These are phyloP conservation scores for Rallus crepitans DNA, from an alignment of 2,797 vertebrate species.

Conservation along the genomic window DNA sequence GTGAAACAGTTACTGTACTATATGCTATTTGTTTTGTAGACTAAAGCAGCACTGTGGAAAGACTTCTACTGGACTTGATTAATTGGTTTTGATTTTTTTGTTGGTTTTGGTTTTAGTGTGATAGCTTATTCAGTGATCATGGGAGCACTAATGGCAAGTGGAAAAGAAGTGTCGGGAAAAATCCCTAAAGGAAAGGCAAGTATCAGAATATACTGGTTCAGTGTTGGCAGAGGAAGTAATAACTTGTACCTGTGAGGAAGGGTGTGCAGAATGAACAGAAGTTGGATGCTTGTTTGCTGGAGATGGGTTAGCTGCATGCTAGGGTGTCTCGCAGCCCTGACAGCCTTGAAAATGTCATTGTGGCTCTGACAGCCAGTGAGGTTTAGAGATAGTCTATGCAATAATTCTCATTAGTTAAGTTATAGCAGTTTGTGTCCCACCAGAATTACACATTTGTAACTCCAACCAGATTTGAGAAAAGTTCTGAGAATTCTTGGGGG, in stretches of 20 bases:
- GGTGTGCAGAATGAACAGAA: neutral
- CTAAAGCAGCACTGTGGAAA: neutral
- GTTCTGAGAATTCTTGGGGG: neutral
- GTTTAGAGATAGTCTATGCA: neutral
- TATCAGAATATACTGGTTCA: neutral
- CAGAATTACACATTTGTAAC: neutral
- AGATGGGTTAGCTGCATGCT: neutral
- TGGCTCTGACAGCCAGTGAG: neutral
- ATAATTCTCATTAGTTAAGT: neutral
- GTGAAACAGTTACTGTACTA: neutral
- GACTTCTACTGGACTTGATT: neutral
- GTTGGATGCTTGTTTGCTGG: neutral
- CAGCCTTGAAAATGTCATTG: neutral
- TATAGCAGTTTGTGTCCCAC: neutral
- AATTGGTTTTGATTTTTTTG: neutral
- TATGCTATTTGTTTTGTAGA: neutral
- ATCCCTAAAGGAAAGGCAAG: conserved; percentile 96
- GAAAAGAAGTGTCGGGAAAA: conserved; percentile 93
- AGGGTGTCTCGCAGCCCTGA: neutral
- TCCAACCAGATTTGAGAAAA: neutral
- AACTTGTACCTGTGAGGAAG: neutral
- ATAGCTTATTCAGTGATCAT: conserved; percentile 97
- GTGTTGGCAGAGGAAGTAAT: neutral
- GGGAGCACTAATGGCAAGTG: conserved; percentile 97
- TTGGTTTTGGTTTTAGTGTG: conserved; percentile 79